Base-by-base conservation (phyloP, 2,888 invertebrate genomes). In the Iphiclides podalirius region DNA sequence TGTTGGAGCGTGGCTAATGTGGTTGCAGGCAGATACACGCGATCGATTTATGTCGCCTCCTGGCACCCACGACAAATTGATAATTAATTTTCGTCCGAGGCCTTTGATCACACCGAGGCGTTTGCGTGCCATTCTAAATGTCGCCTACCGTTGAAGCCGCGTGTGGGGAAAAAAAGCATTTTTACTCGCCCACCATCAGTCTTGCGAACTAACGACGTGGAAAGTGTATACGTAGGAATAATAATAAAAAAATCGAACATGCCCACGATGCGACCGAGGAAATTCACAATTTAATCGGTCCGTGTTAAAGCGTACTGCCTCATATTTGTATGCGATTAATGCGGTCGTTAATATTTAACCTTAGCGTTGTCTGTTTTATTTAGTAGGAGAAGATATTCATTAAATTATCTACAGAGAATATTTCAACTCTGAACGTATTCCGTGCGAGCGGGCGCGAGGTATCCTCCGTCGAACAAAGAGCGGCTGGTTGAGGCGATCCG, bases 41-140 rank as follows among this genome's bases (percentile, higher is more conserved):
- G 86, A 85, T 86, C 85, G 86, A 87, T 87, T 86, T 86, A 86
- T 86, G 87, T 87, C 84, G 79, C 78, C 61, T 60, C 60, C 75
- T 78, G 82, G 82, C 83, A 83, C 79, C 85, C 87, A 85, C 79
- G 85, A 88, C 88, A 85, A 88, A 88, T 88, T 87, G 85, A 79
- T 86, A 87, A 87, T 87, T 88, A 88, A 87, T 87, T 87, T 84
- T 76, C 76, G 75, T 70, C 72, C 11, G 4, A 1, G 31, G 11
- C 2, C 31, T 31, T 31, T 31, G 31, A 31, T 31, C 31, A 11
- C 31, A 12, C 31, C 73, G 72, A 68, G 60, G 67, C 72, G 75
- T 85, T 83, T 75, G 79, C 85, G 67, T 70, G 65, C 58, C 63
- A 64, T 64, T 67, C 70, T 72, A 67, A 64, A 67, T 67, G 61